Evolutionary conservation across 2,888 invertebrate species (phyloP).

Genomic region (Drosophila cracens): DNA sequence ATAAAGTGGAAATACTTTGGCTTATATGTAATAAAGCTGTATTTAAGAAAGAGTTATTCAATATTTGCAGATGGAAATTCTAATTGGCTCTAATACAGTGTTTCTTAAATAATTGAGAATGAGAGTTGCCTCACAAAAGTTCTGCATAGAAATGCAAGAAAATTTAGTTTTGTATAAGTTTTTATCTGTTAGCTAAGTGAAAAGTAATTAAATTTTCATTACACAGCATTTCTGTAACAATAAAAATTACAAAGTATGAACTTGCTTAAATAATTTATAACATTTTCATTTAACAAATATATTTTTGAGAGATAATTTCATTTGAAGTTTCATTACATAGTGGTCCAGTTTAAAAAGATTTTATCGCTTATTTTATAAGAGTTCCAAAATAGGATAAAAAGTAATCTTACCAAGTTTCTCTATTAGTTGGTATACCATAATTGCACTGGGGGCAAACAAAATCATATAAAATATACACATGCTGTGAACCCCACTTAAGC

Average conservation of each 20-base stretch:
- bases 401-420: not conserved
- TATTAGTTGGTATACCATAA: not conserved
- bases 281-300: not conserved
- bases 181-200: not conserved
- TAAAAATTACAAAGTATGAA: not conserved
- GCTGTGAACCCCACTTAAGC: not conserved
- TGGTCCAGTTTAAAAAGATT: not conserved
- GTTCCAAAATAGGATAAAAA: not conserved
- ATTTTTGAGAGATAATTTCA: not conserved
- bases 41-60: not conserved
- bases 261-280: not conserved
- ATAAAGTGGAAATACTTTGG: not conserved
- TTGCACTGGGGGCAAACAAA: not conserved
- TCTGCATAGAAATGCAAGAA: not conserved
- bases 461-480: not conserved
- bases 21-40: not conserved
- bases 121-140: not conserved
- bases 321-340: not conserved
- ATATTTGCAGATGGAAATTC: not conserved
- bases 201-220: not conserved
- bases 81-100: not conserved
- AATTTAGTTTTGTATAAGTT: not conserved
- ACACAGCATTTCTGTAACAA: not conserved
- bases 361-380: not conserved
- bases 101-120: not conserved